A percentile compares a stretch with the other conserved stretches of the same genome.
phyloP scores from a whole-genome alignment of 1,140 invertebrate genomes.

The Brachystomella parvula region DNA sequence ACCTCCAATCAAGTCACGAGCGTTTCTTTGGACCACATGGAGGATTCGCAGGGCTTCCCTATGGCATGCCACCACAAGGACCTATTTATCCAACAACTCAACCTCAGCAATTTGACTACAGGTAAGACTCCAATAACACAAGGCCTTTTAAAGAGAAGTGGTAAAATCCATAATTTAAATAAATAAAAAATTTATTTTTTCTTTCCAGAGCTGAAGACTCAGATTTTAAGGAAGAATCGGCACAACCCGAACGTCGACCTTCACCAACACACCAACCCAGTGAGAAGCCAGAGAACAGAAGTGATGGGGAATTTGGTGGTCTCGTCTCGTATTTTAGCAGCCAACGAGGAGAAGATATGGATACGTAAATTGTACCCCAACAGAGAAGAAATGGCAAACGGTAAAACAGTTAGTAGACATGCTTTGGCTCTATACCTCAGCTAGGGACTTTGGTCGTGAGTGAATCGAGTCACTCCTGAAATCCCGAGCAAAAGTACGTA shows the following conservation, averaged over 20 bases:
- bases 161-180: no score
- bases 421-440: no score
- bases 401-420: no score
- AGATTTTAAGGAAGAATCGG: slow-evolving; percentile 49
- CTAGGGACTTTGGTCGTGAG: no score
- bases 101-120: slow-evolving; percentile 24
- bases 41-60: slow-evolving; percentile 14
- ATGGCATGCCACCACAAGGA: slow-evolving; percentile 21
- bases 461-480: no score
- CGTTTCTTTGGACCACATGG: slow-evolving; percentile 25
- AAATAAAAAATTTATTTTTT: slow-evolving; percentile 48
- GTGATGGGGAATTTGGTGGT: slow-evolving; percentile 61
- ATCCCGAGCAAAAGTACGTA: no score
- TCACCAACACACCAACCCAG: slow-evolving; percentile 41
- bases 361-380: slow-evolving; percentile 15
- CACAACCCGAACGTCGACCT: slow-evolving; percentile 39
- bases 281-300: neutral
- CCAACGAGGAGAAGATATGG: slow-evolving; percentile 48
- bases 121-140: slow-evolving; percentile 35
- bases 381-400: no score
- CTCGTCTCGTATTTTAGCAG: slow-evolving; percentile 80
- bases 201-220: slow-evolving; percentile 42
- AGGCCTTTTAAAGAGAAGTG: slow-evolving; percentile 40
- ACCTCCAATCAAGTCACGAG: slow-evolving; percentile 15
- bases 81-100: slow-evolving; percentile 17